Evolutionary conservation across 2,113 vertebrate genomes (phyloP).

Genomic region (Phasianus colchicus): DNA sequence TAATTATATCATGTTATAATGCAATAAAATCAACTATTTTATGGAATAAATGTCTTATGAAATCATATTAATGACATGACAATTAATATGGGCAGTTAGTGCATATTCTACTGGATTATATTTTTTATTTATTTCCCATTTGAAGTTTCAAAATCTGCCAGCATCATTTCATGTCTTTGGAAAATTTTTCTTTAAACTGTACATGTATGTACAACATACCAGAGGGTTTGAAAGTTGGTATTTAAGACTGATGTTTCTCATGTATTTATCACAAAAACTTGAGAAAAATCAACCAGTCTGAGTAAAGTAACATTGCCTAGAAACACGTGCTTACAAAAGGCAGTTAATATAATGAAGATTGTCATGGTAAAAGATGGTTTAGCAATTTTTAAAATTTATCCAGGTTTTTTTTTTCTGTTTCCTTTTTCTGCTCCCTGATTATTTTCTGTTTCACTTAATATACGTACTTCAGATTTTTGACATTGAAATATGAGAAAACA

Average conservation of each 20-base stretch:
- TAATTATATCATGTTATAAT: not conserved
- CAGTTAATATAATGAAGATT: not conserved
- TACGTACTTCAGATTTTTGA: not conserved
- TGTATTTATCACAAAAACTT: not conserved
- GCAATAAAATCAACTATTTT: not conserved
- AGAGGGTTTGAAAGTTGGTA: not conserved
- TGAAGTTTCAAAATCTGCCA: not conserved
- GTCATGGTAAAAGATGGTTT: not conserved
- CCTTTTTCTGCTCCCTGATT: not conserved
- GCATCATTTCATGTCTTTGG: not conserved
- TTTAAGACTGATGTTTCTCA: slow-evolving; percentile 31
- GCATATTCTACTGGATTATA: not conserved
- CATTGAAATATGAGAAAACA: not conserved
- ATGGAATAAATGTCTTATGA: not conserved
- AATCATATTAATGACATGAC: not conserved
- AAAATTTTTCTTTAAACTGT: not conserved
- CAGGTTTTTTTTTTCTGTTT: not conserved
- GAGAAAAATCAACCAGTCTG: not conserved
- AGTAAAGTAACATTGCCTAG: not conserved
- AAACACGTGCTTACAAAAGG: not conserved
- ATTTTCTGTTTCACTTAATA: not conserved
- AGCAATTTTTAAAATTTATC: not conserved
- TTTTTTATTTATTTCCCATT: not conserved
- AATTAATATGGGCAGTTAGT: not conserved
- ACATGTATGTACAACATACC: not conserved